These are phyloP conservation scores for Ptyas mucosa DNA, from an alignment of 2,113 vertebrate genomes.

Conservation along the genomic window DNA sequence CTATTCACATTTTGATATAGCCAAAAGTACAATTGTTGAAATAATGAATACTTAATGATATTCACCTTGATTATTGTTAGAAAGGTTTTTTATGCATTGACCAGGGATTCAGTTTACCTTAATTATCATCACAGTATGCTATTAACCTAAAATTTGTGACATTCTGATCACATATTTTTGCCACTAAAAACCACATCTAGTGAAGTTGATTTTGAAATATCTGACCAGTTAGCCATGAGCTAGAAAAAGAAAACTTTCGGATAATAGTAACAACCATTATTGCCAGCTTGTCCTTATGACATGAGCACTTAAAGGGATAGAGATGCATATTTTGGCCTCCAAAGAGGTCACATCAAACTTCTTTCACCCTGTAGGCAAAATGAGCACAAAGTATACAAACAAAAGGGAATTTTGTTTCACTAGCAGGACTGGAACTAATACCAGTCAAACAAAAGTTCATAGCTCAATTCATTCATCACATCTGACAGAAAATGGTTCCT, in stretches of 20 bases:
- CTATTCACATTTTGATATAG: not conserved
- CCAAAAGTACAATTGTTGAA: not conserved
- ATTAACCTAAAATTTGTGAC: conserved; percentile 38
- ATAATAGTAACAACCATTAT: conserved; percentile 28
- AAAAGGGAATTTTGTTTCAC: conserved; percentile 68
- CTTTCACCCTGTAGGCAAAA: conserved; percentile 65
- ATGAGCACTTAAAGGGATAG: conserved; percentile 55
- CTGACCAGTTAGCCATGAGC: conserved; percentile 45
- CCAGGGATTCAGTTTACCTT: conserved; percentile 24
- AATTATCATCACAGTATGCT: conserved; percentile 5
- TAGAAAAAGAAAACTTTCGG: conserved; percentile 39
- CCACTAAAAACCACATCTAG: conserved; percentile 36
- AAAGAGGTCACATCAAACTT: conserved; percentile 59
- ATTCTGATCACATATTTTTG: conserved; percentile 43
- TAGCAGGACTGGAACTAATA: conserved; percentile 69
- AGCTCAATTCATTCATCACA: conserved; percentile 65
- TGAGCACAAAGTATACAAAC: conserved; percentile 68
- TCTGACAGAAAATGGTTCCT: conserved; percentile 64
- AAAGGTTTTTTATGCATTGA: not conserved
- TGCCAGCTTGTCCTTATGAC: conserved; percentile 60
- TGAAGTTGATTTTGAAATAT: conserved; percentile 47
- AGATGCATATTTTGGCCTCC: conserved; percentile 49
- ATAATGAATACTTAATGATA: not conserved
- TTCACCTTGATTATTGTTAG: not conserved
- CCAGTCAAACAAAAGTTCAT: conserved; percentile 66